These are phyloP conservation scores for Hippocampus comes DNA, from an alignment of 2,113 vertebrate species.

Conservation along the genomic window DNA sequence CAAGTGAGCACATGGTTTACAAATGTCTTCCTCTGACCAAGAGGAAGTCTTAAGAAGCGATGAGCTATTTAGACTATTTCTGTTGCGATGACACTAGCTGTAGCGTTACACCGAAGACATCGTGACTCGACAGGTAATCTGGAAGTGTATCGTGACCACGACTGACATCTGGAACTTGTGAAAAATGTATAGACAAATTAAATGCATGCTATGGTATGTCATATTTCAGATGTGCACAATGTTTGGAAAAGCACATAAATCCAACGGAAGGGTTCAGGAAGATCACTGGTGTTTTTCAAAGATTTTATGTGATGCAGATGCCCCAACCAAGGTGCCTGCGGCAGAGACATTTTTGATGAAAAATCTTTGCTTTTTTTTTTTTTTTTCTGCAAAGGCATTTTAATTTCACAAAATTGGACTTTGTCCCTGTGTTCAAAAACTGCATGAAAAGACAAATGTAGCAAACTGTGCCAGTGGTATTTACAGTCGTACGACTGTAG, in stretches of 20 bases:
- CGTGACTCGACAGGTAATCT: not conserved
- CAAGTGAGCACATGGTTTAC: conserved; percentile 55
- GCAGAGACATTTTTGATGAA: conserved; percentile 18
- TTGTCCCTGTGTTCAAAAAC: conserved; percentile 9
- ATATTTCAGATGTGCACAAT: conserved; percentile 19
- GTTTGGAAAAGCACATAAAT: conserved; percentile 40
- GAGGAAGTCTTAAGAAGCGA: conserved; percentile 53
- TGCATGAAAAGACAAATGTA: conserved; percentile 15
- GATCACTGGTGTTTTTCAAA: conserved; percentile 22
- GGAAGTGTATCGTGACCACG: too few species aligned
- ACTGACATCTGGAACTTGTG: not conserved
- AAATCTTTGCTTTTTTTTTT: conserved; percentile 2
- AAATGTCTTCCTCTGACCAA: conserved; percentile 41
- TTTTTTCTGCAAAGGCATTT: conserved; percentile 25
- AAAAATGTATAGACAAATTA: conserved; percentile 8
- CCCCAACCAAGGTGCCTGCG: conserved; percentile 24
- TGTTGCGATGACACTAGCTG: conserved; percentile 10
- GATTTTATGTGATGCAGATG: conserved; percentile 48
- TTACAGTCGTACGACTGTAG: conserved; percentile 2
- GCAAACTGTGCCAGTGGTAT: not conserved
- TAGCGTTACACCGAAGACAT: not conserved
- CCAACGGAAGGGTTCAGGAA: conserved; percentile 36
- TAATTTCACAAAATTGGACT: conserved; percentile 19
- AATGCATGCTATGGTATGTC: conserved; percentile 10
- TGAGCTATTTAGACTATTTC: conserved; percentile 39